phyloP scores from a whole-genome alignment of 2,888 invertebrate genomes.

The Amphipyra berbera region DNA sequence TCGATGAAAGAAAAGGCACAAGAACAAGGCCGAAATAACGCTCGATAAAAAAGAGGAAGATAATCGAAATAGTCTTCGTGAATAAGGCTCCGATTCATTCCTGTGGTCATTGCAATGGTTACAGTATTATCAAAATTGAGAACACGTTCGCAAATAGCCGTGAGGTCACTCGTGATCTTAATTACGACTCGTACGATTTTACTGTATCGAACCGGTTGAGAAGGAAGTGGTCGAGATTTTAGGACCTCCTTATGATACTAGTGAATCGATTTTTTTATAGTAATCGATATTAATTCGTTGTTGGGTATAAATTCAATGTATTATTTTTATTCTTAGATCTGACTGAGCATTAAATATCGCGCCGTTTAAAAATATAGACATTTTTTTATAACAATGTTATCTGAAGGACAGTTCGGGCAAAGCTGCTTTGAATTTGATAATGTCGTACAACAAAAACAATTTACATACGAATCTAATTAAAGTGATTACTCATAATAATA shows the following conservation, averaged over 20 bases:
- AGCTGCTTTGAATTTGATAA: constrained; percentile 23
- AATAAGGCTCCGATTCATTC: constrained; percentile 10
- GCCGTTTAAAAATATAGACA: not conserved
- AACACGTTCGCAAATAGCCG: constrained; percentile 39
- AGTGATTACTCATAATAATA: constrained; percentile 24
- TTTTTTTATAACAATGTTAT: constrained; percentile 8
- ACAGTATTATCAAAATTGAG: constrained; percentile 48
- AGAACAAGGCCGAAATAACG: too few species aligned
- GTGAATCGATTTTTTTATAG: constrained; percentile 4
- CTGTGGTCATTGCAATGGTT: constrained; percentile 38
- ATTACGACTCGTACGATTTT: constrained; percentile 55
- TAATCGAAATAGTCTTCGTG: constrained; percentile 7
- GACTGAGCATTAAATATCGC: not conserved
- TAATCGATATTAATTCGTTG: not conserved
- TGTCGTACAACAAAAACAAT: constrained; percentile 18
- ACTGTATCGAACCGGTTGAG: constrained; percentile 55
- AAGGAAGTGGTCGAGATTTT: constrained; percentile 45
- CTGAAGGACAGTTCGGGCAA: constrained; percentile 24
- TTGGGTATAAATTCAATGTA: not conserved
- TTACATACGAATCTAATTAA: constrained; percentile 34
- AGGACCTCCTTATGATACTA: constrained; percentile 23
- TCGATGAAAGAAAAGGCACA: not conserved
- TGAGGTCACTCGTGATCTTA: constrained; percentile 54
- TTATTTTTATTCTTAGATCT: not conserved
- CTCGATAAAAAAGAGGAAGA: not conserved